Conservation (phyloP, 1,140 invertebrate species). For the Heliconius himera region DNA sequence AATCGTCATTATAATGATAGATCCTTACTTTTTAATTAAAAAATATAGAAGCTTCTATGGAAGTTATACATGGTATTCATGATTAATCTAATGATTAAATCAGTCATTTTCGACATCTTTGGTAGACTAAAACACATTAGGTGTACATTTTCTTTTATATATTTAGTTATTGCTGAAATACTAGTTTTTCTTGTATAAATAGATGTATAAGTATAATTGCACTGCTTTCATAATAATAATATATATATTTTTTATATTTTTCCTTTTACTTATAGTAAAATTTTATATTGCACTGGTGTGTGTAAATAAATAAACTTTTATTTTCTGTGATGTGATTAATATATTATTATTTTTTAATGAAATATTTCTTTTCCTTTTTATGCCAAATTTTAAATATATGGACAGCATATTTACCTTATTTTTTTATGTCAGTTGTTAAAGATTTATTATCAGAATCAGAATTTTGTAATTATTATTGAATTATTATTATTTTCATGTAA, state of each 20-base stretch:
- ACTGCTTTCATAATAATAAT: constrained; percentile 57
- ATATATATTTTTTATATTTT: constrained; percentile 52
- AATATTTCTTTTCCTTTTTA: constrained; percentile 5
- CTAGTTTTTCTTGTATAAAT: constrained; percentile 47
- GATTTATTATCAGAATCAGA: neutral
- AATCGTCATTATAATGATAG: constrained; percentile 44
- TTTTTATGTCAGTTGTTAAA: constrained; percentile 1
- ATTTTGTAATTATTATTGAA: neutral
- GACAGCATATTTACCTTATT: constrained; percentile 6
- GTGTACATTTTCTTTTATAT: constrained; percentile 43
- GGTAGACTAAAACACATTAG: constrained; percentile 59
- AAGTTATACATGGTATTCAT: constrained; percentile 53
- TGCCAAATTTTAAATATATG: constrained; percentile 19
- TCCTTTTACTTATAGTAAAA: constrained; percentile 77
- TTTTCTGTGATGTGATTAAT: constrained; percentile 11
- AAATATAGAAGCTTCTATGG: constrained; percentile 57
- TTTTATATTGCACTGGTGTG: constrained; percentile 77
- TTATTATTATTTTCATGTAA: neutral
- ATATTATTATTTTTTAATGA: constrained; percentile 3
- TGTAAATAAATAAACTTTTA: constrained; percentile 54
- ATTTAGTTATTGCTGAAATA: constrained; percentile 51
- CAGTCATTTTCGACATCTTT: constrained; percentile 71
- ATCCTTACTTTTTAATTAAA: constrained; percentile 48
- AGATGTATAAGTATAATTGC: constrained; percentile 63
- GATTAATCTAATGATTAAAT: constrained; percentile 59